Conservation (phyloP, 1,140 invertebrate genomes). For the Nasonia longicornis region DNA sequence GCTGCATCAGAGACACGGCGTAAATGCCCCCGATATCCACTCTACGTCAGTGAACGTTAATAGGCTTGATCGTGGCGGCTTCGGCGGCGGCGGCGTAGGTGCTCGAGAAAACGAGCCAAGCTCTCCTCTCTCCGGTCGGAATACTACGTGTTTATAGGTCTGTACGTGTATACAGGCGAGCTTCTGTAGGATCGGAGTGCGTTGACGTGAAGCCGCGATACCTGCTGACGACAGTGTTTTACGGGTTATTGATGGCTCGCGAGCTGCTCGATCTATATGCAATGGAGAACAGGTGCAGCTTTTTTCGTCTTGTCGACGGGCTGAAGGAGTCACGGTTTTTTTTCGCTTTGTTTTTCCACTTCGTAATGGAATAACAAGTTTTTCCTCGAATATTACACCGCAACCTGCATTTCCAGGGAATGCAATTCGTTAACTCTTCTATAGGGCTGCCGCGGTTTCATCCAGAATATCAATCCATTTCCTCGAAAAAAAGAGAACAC, state of each 20-base stretch:
- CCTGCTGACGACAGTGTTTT: slow-evolving; percentile 35
- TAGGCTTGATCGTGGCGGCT: slow-evolving; percentile 21
- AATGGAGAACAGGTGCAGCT: not conserved
- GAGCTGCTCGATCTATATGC: not conserved
- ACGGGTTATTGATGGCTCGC: slow-evolving; percentile 27
- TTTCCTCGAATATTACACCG: too few species aligned
- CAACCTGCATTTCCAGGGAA: too few species aligned
- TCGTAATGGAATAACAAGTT: too few species aligned
- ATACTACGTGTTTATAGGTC: not conserved
- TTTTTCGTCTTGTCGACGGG: not conserved
- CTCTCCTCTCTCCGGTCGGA: too few species aligned
- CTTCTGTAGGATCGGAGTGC: not conserved
- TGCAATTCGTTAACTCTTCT: too few species aligned
- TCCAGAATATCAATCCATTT: too few species aligned
- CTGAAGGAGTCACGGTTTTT: not conserved
- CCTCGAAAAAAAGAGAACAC: too few species aligned
- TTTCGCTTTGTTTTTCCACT: not conserved
- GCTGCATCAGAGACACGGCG: not conserved
- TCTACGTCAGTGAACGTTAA: slow-evolving; percentile 29
- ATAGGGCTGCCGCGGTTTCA: too few species aligned
- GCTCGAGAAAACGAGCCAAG: slow-evolving; percentile 28
- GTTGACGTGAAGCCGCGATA: slow-evolving; percentile 12
- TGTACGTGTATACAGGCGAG: not conserved
- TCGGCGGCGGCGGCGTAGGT: too few species aligned
- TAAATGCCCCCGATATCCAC: slow-evolving; percentile 31